Conservation (phyloP, 2,888 invertebrate genomes). For the Limenitis arthemis region DNA sequence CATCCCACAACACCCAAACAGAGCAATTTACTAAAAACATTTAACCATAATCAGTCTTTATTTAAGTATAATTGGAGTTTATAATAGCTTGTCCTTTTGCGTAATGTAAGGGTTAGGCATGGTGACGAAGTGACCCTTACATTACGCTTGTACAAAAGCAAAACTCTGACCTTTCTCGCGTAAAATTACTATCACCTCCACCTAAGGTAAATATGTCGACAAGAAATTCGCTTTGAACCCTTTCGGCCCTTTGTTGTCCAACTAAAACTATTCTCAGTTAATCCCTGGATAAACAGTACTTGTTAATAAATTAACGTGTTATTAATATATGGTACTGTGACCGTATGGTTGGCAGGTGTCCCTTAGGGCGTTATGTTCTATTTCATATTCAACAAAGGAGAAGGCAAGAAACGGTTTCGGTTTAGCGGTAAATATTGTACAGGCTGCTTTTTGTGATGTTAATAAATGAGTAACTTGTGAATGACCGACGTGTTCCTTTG, state of each 20-base stretch:
- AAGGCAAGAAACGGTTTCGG: slow-evolving; percentile 57
- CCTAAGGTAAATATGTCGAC: slow-evolving; percentile 71
- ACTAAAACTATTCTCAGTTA: slow-evolving; percentile 72
- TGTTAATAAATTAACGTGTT: slow-evolving; percentile 71
- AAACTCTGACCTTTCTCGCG: slow-evolving; percentile 65
- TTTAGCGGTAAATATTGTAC: slow-evolving; percentile 63
- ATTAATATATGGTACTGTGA: slow-evolving; percentile 70
- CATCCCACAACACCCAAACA: neutral
- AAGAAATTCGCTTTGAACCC: slow-evolving; percentile 73
- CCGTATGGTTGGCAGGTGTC: slow-evolving; percentile 64
- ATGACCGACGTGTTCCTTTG: slow-evolving; percentile 44
- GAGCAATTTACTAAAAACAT: neutral
- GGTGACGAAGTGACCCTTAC: too few species aligned
- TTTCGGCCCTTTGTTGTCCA: slow-evolving; percentile 68
- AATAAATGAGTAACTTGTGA: slow-evolving; percentile 47
- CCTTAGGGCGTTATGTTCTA: slow-evolving; percentile 52
- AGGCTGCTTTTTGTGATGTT: slow-evolving; percentile 56
- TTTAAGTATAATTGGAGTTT: slow-evolving; percentile 11
- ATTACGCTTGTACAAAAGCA: slow-evolving; percentile 35
- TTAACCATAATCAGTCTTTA: slow-evolving; percentile 1
- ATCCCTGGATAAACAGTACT: slow-evolving; percentile 70
- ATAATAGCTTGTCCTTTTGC: slow-evolving; percentile 8
- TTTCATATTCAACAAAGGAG: slow-evolving; percentile 60
- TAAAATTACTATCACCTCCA: slow-evolving; percentile 71
- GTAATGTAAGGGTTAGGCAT: slow-evolving; percentile 12